Evolutionary conservation across 1,140 invertebrate genomes (phyloP), one percentile per base, ranked within the genome.

Genomic region (Cyclina sinensis): DNA sequence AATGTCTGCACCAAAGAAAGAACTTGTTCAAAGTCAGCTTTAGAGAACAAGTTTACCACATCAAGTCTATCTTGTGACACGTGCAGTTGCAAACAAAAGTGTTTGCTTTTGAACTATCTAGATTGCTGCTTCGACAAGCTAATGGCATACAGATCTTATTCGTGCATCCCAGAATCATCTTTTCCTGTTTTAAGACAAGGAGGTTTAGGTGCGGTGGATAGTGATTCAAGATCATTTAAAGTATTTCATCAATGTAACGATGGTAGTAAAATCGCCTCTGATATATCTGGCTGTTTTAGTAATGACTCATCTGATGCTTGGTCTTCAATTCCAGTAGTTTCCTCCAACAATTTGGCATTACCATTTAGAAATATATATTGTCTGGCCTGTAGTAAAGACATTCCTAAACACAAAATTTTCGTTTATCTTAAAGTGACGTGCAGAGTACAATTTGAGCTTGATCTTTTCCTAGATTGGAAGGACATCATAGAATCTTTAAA

Each of bases 111-210:
- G 0, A 43, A n/a, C 11, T 12, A 35, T 73, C 0, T 9, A 16
- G 27, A n/a, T 21, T 76, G 73, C 30, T 76, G 73, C 37, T 76
- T 76, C 1, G 73, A 76, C 32, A 76, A 46, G 46, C 39, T 46
- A 3, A 0, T 76, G 21, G 4, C 11, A n/a, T 46, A 16, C 5
- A 48, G 46, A 7, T 7, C 27, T 5, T 32, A 76, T 21, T 7
- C 18, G 9, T 76, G 73, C 21, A 18, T 76, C 30, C 39, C 21
- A 14, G 73, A 48, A n/a, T 43, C n/a, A 4, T 11, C 0, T 5
- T 76, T 76, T 30, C 37, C 46, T 0, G 46, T 30, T 27, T 27
- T 76, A n/a, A 43, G 18, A 14, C 21, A 43, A 27, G 37, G 24
- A 21, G 24, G 9, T 4, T 0, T 46, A 14, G 73, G 35, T 4